Conservation (phyloP, 2,888 invertebrate genomes). For the Bombylius discolor region DNA sequence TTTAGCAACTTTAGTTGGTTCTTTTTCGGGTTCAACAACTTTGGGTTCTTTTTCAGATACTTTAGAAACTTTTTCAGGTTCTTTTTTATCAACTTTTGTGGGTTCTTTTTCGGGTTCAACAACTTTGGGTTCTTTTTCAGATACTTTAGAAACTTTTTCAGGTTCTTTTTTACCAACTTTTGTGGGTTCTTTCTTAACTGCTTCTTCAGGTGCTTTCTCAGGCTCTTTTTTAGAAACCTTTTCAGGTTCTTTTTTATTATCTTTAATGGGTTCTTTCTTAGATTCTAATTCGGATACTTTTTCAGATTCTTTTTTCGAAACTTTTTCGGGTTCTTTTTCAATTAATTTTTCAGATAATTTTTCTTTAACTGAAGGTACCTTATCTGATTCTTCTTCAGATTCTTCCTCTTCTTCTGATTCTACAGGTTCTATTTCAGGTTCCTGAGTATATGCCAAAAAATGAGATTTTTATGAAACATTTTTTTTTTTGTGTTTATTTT, state of each 20-base stretch:
- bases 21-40: too few species aligned
- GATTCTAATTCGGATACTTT: too few species aligned
- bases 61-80: background rate
- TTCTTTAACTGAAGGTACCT: background rate
- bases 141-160: background rate
- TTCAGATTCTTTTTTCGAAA: background rate
- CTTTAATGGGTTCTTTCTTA: background rate
- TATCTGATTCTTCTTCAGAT: conserved; percentile 1
- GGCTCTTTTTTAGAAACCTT: background rate
- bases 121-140: background rate
- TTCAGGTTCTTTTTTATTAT: background rate
- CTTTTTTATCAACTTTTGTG: background rate
- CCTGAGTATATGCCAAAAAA: background rate
- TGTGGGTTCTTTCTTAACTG: too few species aligned
- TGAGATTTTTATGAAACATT: too few species aligned
- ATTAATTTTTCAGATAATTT: background rate
- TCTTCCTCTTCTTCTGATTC: conserved; percentile 20
- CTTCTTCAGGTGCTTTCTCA: background rate
- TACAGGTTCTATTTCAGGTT: background rate
- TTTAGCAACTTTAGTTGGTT: too few species aligned
- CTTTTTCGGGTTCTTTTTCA: background rate
- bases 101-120: background rate
- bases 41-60: too few species aligned
- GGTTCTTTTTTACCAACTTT: background rate
- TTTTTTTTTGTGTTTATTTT: too few species aligned